Evolutionary conservation across 2,797 vertebrate genomes (phyloP).

Genomic region (Arremon aurantiirostris): DNA sequence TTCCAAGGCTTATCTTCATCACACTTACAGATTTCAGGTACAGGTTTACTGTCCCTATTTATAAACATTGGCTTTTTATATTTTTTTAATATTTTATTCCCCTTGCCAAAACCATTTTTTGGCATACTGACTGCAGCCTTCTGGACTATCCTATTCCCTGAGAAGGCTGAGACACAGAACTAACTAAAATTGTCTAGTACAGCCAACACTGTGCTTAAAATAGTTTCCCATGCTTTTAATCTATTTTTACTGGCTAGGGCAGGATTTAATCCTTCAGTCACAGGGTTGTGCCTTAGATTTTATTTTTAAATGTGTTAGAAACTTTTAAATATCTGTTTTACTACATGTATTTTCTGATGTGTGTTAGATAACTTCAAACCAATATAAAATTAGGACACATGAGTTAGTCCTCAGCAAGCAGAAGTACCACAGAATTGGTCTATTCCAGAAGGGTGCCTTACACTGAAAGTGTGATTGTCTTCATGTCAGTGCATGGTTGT

Average conservation of each 20-base stretch:
- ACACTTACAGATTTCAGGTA: constrained; percentile 59
- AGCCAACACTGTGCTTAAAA: constrained; percentile 74
- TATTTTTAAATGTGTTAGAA: constrained; percentile 64
- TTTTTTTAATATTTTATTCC: constrained; percentile 64
- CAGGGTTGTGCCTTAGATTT: constrained; percentile 67
- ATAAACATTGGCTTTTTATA: constrained; percentile 66
- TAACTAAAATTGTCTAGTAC: constrained; percentile 75
- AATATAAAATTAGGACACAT: constrained; percentile 40
- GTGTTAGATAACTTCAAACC: constrained; percentile 58
- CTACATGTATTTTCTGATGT: constrained; percentile 29
- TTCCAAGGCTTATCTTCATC: constrained; percentile 53
- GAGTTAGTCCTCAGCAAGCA: constrained; percentile 30
- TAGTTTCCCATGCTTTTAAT: constrained; percentile 67
- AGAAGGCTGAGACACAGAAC: constrained; percentile 74
- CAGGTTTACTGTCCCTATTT: constrained; percentile 62
- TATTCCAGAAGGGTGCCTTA: constrained; percentile 45
- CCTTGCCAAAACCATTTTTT: constrained; percentile 71
- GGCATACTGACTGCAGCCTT: constrained; percentile 70
- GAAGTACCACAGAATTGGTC: constrained; percentile 55
- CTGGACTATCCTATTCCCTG: constrained; percentile 78
- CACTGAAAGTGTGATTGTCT: neutral
- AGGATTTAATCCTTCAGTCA: constrained; percentile 73
- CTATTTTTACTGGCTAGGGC: constrained; percentile 74
- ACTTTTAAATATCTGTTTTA: constrained; percentile 47
- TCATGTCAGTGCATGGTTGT: neutral